A percentile compares a stretch with the other conserved stretches of the same genome.
phyloP scores from a whole-genome alignment of 2,113 vertebrate genomes.

The Spermophilus dauricus region DNA sequence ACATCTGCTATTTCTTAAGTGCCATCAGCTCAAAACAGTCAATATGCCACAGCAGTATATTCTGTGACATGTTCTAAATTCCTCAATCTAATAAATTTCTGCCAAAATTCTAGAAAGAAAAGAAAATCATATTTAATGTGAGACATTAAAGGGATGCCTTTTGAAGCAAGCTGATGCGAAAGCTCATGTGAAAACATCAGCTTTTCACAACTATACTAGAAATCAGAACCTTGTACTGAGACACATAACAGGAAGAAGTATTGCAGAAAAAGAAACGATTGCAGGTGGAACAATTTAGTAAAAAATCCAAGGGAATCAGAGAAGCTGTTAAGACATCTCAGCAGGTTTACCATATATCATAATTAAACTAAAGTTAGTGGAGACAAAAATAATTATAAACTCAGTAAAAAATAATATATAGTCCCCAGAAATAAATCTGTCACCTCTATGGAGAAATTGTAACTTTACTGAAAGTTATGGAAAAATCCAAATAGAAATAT shows the following conservation, averaged over 20 bases:
- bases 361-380: background rate
- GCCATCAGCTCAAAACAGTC: background rate
- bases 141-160: background rate
- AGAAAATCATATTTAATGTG: background rate
- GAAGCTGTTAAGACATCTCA: background rate
- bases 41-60: background rate
- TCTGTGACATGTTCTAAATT: background rate
- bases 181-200: background rate
- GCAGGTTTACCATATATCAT: background rate
- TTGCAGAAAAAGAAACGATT: background rate
- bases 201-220: background rate
- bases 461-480: background rate
- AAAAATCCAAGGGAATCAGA: background rate
- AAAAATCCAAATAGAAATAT: conserved; percentile 33
- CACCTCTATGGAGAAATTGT: conserved; percentile 11
- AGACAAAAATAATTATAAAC: background rate
- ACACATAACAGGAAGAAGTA: background rate
- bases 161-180: conserved; percentile 30
- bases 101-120: conserved; percentile 32
- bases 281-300: background rate
- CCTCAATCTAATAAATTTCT: background rate
- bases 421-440: background rate
- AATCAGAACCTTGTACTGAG: background rate
- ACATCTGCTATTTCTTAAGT: background rate
- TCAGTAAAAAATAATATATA: background rate